Evolutionary conservation across 2,888 invertebrate species (phyloP).

Genomic region (Heliothis peltigera): DNA sequence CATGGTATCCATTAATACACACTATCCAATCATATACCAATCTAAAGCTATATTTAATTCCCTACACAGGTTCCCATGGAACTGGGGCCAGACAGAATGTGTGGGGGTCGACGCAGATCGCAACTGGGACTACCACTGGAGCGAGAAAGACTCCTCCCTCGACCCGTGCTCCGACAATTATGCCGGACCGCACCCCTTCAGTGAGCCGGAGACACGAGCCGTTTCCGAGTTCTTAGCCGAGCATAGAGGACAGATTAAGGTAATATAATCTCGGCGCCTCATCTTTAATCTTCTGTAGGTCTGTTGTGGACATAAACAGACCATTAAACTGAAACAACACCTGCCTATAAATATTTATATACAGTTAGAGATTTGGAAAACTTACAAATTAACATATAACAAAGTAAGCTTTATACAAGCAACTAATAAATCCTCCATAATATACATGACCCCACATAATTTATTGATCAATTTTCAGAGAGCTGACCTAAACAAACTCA

Average conservation of each 20-base stretch:
- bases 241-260: conserved; percentile 91
- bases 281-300: not conserved
- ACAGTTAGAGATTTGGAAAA: not conserved
- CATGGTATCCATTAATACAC: too few species aligned
- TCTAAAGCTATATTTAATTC: too few species aligned
- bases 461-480: conserved; percentile 24
- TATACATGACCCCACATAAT: not conserved
- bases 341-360: not conserved
- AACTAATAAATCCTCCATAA: not conserved
- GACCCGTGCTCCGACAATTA: conserved; percentile 94
- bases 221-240: conserved; percentile 91
- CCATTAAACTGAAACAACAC: too few species aligned
- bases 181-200: conserved; percentile 93
- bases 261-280: conserved; percentile 60
- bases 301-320: not conserved
- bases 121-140: conserved; percentile 94
- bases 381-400: not conserved
- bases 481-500: not conserved
- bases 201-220: conserved; percentile 94
- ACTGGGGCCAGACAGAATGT: conserved; percentile 91
- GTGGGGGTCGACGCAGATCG: conserved; percentile 94
- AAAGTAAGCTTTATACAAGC: not conserved
- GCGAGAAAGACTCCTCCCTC: conserved; percentile 91
- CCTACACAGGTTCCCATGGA: conserved; percentile 85
- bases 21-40: too few species aligned